Base-by-base conservation (phyloP, 1,140 invertebrate genomes). In the Oscheius sp. region DNA sequence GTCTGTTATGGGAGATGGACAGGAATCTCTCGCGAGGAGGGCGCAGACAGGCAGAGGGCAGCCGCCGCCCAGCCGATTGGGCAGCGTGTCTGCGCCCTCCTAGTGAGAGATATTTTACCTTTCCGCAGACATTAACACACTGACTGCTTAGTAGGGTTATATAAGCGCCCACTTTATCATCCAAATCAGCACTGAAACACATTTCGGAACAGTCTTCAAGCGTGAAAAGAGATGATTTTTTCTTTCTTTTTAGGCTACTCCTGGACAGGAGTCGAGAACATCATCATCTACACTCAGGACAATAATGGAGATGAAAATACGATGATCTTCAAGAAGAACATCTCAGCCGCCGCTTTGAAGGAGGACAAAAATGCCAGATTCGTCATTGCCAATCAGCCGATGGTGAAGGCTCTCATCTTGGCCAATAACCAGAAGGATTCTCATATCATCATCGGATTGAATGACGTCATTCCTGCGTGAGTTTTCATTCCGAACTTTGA, bases 231-330 rank as follows among this genome's bases (percentile, higher is more conserved):
- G n/a, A n/a, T n/a, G n/a, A 15, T 55, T 4, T 20, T 55, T 42
- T n/a, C 15, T 20, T 13, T 55, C 49, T 13, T 55, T 75, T 55
- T 59, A 77, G 75, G 62, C 32, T 77, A 76, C 68, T 35, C 46
- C 7, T 77, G 74, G 73, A 77, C 76, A 2, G 73, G 71, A 7
- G 46, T 77, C 2, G 67, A 67, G 15, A 62, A 77, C 31, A 46
- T 77, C 1, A 75, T 77, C 45, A 35, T 77, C 10, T 77, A 61
- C 74, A 3, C 45, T 23, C 74, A 77, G 55, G 76, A 77, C 46
- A 77, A 77, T 34, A 67, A 77, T 58, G 76, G 76, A 18, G 76
- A 77, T 49, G 76, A 77, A 68, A 77, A 77, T 46, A 65, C 63
- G 15, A 70, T 38, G 23, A 59, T 77, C 34, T 77, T 62, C 68